Evolutionary conservation across 2,113 vertebrate genomes (phyloP), one percentile per base, ranked within the genome.

Genomic region (Octodon degus): DNA sequence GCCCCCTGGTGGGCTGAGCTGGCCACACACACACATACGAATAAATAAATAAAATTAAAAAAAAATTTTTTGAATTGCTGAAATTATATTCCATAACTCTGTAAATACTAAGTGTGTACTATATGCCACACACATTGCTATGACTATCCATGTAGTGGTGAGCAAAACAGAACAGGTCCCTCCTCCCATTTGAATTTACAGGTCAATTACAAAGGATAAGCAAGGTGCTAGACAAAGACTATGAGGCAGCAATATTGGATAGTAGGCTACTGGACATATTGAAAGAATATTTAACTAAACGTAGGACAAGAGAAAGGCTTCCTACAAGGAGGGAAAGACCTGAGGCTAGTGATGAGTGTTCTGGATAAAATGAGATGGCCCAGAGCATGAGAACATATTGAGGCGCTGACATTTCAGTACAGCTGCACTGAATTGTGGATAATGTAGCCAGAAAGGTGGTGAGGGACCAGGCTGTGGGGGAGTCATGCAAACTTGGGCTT

Each of bases 1-100:
- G n/a, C n/a, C n/a, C n/a, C n/a, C n/a, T n/a, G n/a, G n/a, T n/a
- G n/a, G n/a, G n/a, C n/a, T n/a, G n/a, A n/a, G n/a, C n/a, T n/a
- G n/a, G n/a, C n/a, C n/a, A n/a, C n/a, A n/a, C n/a, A n/a, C n/a
- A n/a, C n/a, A n/a, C n/a, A n/a, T n/a, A n/a, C n/a, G n/a, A n/a
- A n/a, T n/a, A n/a, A n/a, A n/a, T n/a, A n/a, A n/a, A n/a, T n/a
- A n/a, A n/a, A n/a, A n/a, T n/a, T n/a, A n/a, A n/a, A n/a, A n/a
- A n/a, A n/a, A n/a, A n/a, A n/a, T n/a, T n/a, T n/a, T 81, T n/a
- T 12, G 76, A 50, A 72, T 25, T 80, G 79, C 89, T 50, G 32
- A 95, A 90, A 91, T 90, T 86, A 82, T 82, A 89, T 60, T 95
- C 55, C 72, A 40, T 79, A 97, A 60, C 53, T 86, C 37, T 86